phyloP scores from a whole-genome alignment of 2,113 vertebrate species.

The Scortum barcoo region DNA sequence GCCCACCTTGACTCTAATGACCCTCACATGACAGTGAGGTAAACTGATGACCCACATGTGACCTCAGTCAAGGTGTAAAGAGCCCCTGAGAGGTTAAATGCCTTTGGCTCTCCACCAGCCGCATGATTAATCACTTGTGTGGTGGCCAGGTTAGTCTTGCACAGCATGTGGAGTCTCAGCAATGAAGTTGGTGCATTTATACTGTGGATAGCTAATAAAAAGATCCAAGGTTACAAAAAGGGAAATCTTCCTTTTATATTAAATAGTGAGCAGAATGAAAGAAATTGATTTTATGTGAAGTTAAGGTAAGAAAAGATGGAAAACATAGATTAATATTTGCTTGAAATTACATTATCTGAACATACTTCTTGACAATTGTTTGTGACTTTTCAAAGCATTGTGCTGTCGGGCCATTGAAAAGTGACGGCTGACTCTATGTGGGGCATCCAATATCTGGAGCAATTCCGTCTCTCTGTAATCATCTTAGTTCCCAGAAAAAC shows the following conservation, averaged over 20 bases:
- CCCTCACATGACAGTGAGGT: background rate
- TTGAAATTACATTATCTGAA: background rate
- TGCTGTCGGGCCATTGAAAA: background rate
- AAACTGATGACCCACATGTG: background rate
- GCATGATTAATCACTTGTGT: no score
- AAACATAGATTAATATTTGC: background rate
- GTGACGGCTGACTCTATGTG: constrained; percentile 10
- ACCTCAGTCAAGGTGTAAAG: background rate
- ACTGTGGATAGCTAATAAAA: background rate
- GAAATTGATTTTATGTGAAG: background rate
- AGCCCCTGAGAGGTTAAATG: background rate
- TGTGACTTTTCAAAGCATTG: background rate
- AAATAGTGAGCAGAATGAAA: background rate
- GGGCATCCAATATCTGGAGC: constrained; percentile 43
- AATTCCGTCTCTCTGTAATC: constrained; percentile 59
- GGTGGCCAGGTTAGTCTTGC: background rate
- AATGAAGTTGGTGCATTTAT: background rate
- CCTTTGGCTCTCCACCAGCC: background rate
- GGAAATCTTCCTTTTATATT: background rate
- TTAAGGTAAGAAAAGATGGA: background rate
- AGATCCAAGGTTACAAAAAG: background rate
- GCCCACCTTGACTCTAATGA: background rate
- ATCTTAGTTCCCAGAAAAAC: constrained; percentile 50
- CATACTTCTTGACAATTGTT: background rate
- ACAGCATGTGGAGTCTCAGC: background rate